Conservation (phyloP, 2,113 vertebrate genomes). For the Pterophyllum scalare region DNA sequence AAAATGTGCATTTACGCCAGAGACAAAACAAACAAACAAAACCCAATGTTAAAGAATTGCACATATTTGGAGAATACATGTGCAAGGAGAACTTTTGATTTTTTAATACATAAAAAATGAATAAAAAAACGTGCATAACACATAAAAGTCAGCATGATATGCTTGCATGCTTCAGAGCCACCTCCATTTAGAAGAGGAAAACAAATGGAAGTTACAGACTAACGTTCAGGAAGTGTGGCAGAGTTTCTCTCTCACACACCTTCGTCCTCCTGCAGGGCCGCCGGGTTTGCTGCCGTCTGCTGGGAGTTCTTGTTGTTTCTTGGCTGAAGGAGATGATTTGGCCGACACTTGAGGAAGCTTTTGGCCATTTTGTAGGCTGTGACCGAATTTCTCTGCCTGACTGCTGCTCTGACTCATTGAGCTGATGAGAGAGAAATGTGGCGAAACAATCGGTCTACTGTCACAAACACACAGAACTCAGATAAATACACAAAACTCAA, state of each 20-base stretch:
- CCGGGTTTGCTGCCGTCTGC: conserved; percentile 74
- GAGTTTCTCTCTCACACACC: conserved; percentile 68
- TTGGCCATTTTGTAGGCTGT: conserved; percentile 68
- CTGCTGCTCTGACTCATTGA: conserved; percentile 65
- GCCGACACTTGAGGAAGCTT: conserved; percentile 17
- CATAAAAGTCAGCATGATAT: neutral
- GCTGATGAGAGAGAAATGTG: conserved; percentile 48
- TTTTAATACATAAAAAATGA: no score
- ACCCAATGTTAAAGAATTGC: neutral
- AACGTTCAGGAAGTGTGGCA: neutral
- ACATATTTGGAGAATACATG: neutral
- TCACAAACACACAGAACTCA: neutral
- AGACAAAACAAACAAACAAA: neutral
- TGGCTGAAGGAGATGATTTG: conserved; percentile 46
- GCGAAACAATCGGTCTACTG: neutral
- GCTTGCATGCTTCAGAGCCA: neutral
- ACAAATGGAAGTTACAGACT: rapidly evolving
- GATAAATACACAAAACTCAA: neutral
- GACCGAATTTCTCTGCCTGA: conserved; percentile 45
- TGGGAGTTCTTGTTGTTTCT: conserved; percentile 27
- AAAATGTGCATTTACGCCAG: rapidly evolving
- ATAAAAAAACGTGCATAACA: neutral
- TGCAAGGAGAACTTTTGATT: rapidly evolving
- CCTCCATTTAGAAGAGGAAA: conserved; percentile 1
- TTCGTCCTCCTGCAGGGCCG: conserved; percentile 81